phyloP scores from a whole-genome alignment of 2,113 vertebrate species.

The Mustela lutreola region DNA sequence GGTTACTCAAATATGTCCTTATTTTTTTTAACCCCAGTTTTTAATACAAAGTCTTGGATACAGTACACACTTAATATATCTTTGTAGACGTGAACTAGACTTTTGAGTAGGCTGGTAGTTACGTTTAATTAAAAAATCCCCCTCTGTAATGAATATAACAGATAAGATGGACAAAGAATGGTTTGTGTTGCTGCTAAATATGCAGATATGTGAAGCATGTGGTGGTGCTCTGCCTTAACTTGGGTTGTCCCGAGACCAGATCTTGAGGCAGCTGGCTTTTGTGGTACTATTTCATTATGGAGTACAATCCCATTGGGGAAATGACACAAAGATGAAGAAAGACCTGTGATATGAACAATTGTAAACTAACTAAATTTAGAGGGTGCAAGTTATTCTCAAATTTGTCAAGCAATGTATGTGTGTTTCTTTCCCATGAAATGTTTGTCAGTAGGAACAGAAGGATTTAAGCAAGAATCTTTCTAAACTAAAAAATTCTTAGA shows the following conservation, averaged over 20 bases:
- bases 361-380: slow-evolving; percentile 7
- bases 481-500: slow-evolving; percentile 26
- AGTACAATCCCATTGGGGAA: not conserved
- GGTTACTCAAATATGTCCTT: not conserved
- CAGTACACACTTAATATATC: not conserved
- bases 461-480: slow-evolving; percentile 21
- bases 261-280: not conserved
- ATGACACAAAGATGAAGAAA: slow-evolving; percentile 4
- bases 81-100: not conserved
- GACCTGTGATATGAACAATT: not conserved
- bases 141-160: not conserved
- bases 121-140: not conserved
- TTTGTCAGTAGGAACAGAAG: not conserved
- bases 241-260: not conserved
- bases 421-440: slow-evolving; percentile 38
- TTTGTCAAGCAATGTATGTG: not conserved
- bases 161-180: not conserved
- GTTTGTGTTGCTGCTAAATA: not conserved
- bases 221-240: not conserved
- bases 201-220: not conserved
- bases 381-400: not conserved
- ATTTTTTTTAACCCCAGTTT: not conserved
- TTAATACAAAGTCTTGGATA: not conserved
- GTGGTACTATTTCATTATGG: not conserved
- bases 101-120: not conserved